A percentile compares a stretch with the other conserved stretches of the same genome.
Conservation (phyloP, 92 coral and sea anemone species). For the Palythoa caribaeorum region DNA sequence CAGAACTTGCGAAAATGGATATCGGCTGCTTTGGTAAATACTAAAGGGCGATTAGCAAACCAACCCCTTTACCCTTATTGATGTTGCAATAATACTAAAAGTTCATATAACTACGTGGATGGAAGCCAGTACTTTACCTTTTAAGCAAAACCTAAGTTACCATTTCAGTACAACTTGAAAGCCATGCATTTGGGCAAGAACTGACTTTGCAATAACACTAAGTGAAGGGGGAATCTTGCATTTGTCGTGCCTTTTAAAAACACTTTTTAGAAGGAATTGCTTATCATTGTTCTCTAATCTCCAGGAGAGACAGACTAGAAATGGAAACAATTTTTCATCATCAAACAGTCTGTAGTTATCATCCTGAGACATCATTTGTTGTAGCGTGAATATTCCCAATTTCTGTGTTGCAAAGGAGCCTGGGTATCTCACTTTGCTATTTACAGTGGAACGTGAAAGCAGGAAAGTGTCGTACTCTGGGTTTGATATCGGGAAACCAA, state of each 20-base stretch:
- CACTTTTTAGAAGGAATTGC: not conserved
- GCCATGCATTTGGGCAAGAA: conserved; percentile 31
- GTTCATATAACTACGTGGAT: too few relatives aligned
- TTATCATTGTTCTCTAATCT: not conserved
- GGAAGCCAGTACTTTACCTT: too few relatives aligned
- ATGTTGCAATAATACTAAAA: too few relatives aligned
- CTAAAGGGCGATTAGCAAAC: too few relatives aligned
- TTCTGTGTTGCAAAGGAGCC: not conserved
- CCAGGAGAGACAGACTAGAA: conserved; percentile 26
- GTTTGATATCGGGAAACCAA: not conserved
- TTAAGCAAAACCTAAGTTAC: not conserved
- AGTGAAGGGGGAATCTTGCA: conserved; percentile 3
- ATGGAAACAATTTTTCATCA: conserved; percentile 21
- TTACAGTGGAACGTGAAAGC: not conserved
- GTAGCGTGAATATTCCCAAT: conserved; percentile 8
- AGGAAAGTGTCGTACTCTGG: not conserved
- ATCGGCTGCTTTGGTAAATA: too few relatives aligned
- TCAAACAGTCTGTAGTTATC: conserved; percentile 14
- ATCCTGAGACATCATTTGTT: conserved; percentile 15
- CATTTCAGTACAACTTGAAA: conserved; percentile 15
- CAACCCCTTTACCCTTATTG: too few relatives aligned
- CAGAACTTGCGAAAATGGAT: too few relatives aligned
- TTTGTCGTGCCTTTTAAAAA: conserved; percentile 3
- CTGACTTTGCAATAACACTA: conserved; percentile 10
- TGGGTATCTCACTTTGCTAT: not conserved